Evolutionary conservation across 1,140 invertebrate species (phyloP).

Genomic region (Cecropterus lyciades): DNA sequence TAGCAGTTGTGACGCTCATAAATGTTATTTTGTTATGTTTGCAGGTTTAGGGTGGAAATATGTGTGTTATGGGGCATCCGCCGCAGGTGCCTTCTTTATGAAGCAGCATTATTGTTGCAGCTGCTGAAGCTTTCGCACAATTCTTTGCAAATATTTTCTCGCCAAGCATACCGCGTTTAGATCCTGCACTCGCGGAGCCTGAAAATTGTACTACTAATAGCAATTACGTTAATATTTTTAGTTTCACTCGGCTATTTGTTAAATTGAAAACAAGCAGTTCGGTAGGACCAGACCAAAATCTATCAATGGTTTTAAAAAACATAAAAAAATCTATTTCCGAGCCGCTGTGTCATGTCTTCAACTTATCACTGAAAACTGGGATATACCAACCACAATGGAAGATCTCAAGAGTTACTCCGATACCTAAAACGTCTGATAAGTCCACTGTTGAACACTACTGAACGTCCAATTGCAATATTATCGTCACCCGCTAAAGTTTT

Average conservation of each 20-base stretch:
- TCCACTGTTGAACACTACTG: neutral
- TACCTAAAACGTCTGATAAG: neutral
- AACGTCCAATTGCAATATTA: slow-evolving; percentile 20
- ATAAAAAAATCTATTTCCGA: neutral
- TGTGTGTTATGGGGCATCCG: too few species aligned
- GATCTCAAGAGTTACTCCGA: slow-evolving; percentile 5
- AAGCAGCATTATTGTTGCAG: too few species aligned
- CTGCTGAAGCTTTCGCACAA: slow-evolving; percentile 15
- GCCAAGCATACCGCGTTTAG: neutral
- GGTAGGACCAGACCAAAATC: neutral
- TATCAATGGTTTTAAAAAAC: neutral
- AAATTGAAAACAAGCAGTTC: slow-evolving; percentile 5
- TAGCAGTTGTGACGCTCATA: too few species aligned
- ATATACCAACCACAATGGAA: slow-evolving; percentile 8
- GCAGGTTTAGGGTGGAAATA: too few species aligned
- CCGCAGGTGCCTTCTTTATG: too few species aligned
- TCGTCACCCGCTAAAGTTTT: slow-evolving; percentile 12
- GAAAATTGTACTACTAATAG: neutral
- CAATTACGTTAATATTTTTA: slow-evolving; percentile 3
- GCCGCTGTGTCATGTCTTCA: slow-evolving; percentile 10
- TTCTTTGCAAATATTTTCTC: slow-evolving; percentile 20
- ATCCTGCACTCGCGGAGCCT: neutral
- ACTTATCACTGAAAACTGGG: slow-evolving; percentile 4
- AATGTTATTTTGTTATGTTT: too few species aligned
- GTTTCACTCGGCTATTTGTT: neutral